phyloP scores from a whole-genome alignment of 2,797 vertebrate genomes.

The Anguilla obscura region DNA sequence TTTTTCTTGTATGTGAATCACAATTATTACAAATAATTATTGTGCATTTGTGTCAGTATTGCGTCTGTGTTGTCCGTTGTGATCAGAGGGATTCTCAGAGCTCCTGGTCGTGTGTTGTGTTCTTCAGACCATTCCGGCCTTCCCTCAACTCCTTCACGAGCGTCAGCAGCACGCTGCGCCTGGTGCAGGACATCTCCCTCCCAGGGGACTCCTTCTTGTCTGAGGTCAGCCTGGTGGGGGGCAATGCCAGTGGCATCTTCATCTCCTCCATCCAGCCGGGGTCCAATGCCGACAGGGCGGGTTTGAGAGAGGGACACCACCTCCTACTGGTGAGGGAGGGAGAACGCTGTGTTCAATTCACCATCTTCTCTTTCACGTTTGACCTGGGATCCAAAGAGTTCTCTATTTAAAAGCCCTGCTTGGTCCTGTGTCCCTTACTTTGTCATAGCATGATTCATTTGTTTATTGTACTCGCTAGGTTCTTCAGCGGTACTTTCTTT shows the following conservation, averaged over 20 bases:
- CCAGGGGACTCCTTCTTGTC: slow-evolving; percentile 79
- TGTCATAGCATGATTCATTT: not conserved
- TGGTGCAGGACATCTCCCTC: slow-evolving; percentile 77
- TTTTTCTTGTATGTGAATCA: not conserved
- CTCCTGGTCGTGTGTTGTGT: not conserved
- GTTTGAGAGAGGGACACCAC: slow-evolving; percentile 86
- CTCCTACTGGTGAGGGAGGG: slow-evolving; percentile 80
- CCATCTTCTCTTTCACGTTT: not conserved
- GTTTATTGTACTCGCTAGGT: not conserved
- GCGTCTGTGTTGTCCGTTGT: not conserved
- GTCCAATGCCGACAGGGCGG: slow-evolving; percentile 82
- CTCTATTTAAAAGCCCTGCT: not conserved
- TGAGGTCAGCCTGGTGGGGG: slow-evolving; percentile 86
- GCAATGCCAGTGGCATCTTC: slow-evolving; percentile 88
- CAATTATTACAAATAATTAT: not conserved
- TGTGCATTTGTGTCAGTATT: not conserved
- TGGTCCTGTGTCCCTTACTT: not conserved
- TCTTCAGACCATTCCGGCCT: slow-evolving; percentile 88
- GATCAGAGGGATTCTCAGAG: not conserved
- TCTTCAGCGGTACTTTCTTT: not conserved
- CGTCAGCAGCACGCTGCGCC: slow-evolving; percentile 68
- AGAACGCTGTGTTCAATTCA: not conserved
- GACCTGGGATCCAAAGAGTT: not conserved
- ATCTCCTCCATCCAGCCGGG: slow-evolving; percentile 79
- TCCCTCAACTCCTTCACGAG: slow-evolving; percentile 86